A percentile compares a stretch with the other conserved stretches of the same genome.
Conservation (phyloP, 2,113 vertebrate genomes). For the Peromyscus polionotus region DNA sequence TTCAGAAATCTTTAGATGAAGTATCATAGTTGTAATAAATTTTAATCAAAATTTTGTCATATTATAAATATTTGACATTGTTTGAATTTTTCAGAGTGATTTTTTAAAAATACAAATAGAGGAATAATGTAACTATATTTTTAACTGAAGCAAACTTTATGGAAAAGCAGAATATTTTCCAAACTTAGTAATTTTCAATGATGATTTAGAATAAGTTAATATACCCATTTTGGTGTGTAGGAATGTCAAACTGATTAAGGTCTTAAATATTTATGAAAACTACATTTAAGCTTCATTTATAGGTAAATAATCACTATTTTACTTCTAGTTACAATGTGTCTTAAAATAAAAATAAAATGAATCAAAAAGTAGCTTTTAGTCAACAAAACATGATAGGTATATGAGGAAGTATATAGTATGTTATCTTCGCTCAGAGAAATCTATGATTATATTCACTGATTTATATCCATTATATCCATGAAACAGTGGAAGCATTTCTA, state of each 20-base stretch:
- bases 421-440: not conserved
- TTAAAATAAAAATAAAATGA: not conserved
- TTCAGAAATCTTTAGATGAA: not conserved
- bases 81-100: not conserved
- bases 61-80: not conserved
- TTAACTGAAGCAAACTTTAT: not conserved
- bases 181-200: not conserved
- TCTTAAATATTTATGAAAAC: not conserved
- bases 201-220: not conserved
- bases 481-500: not conserved
- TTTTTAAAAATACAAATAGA: not conserved
- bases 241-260: not conserved
- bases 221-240: not conserved
- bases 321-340: not conserved
- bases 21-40: not conserved
- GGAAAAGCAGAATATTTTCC: not conserved
- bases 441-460: not conserved
- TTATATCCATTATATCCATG: not conserved
- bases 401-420: not conserved
- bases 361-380: not conserved
- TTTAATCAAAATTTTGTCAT: not conserved
- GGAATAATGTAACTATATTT: not conserved
- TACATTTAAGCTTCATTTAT: not conserved
- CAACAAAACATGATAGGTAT: not conserved
- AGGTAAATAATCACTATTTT: not conserved